Percentiles rank a stretch among this genome's conserved stretches.
Conservation (phyloP, 2,113 vertebrate species). For the Hippocampus zosterae region DNA sequence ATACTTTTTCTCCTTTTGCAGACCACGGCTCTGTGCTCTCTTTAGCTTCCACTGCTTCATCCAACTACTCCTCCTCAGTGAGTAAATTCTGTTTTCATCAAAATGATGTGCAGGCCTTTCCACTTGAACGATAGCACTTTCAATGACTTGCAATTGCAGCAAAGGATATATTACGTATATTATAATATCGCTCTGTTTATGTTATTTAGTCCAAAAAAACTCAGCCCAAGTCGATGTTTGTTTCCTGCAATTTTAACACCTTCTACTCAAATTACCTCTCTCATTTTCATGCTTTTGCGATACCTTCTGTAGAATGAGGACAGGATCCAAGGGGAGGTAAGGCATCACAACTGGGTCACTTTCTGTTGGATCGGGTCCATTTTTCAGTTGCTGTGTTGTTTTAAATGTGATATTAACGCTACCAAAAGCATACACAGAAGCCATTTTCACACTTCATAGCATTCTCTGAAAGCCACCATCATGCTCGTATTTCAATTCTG, state of each 20-base stretch:
- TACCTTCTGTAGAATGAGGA: slow-evolving; percentile 89
- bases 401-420: not conserved
- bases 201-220: not conserved
- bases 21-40: slow-evolving; percentile 96
- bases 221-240: not conserved
- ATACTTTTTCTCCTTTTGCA: slow-evolving; percentile 62
- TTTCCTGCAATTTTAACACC: slow-evolving; percentile 5
- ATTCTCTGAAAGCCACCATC: not conserved
- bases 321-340: slow-evolving; percentile 98
- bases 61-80: slow-evolving; percentile 95
- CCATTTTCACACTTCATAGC: slow-evolving; percentile 11
- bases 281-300: slow-evolving; percentile 60
- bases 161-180: not conserved
- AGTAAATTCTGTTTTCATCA: slow-evolving; percentile 59
- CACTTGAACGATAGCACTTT: not conserved
- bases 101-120: not conserved
- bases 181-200: not conserved
- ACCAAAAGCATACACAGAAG: not conserved
- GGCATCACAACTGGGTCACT: slow-evolving; percentile 25
- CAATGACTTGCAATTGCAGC: not conserved
- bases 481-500: not conserved
- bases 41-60: slow-evolving; percentile 94
- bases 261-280: not conserved
- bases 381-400: slow-evolving; percentile 33
- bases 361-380: slow-evolving; percentile 14